Evolutionary conservation across 2,797 vertebrate genomes (phyloP).

Genomic region (Schizopygopsis pylzovi): DNA sequence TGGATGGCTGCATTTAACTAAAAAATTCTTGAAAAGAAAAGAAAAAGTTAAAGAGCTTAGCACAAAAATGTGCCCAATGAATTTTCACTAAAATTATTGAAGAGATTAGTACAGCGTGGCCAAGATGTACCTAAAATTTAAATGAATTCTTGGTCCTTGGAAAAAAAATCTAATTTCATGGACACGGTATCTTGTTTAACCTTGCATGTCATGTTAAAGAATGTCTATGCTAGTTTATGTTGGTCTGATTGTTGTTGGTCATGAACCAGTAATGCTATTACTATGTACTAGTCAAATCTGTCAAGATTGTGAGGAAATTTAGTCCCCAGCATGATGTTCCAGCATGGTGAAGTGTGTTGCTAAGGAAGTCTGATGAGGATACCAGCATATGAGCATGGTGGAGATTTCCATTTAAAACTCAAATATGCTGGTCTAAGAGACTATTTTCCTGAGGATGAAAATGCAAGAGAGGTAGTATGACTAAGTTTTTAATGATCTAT

Average conservation of each 20-base stretch:
- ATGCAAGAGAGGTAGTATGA: not conserved
- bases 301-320: not conserved
- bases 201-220: not conserved
- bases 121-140: not conserved
- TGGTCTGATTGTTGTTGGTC: not conserved
- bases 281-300: not conserved
- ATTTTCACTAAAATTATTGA: not conserved
- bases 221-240: not conserved
- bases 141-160: not conserved
- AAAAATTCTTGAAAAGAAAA: no score
- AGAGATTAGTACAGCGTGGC: not conserved
- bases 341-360: not conserved
- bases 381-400: not conserved
- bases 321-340: not conserved
- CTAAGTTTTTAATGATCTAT: constrained; percentile 25
- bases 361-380: not conserved
- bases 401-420: not conserved
- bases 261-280: not conserved
- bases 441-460: not conserved
- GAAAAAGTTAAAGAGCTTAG: no score
- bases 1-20: no score
- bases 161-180: not conserved
- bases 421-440: not conserved
- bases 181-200: not conserved
- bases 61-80: no score